A percentile compares a stretch with the other conserved stretches of the same genome.
Conservation (phyloP, 2,888 invertebrate species). For the Laspeyria flexula region DNA sequence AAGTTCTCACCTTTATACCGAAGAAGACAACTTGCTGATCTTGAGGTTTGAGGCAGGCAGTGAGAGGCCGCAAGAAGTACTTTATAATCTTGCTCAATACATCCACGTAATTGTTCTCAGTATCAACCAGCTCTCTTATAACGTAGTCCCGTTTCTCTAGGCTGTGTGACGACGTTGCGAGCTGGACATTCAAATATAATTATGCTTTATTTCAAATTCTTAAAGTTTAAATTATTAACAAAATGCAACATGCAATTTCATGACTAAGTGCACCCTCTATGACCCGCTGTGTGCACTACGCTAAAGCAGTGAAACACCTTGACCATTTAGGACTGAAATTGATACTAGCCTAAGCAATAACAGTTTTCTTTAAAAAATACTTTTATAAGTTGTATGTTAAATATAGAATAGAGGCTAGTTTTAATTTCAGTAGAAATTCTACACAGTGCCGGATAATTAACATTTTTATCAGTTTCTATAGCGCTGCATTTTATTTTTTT, state of each 20-base stretch:
- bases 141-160: slow-evolving; percentile 97
- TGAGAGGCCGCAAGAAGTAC: slow-evolving; percentile 92
- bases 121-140: slow-evolving; percentile 97
- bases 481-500: slow-evolving; percentile 1
- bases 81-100: slow-evolving; percentile 94
- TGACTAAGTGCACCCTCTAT: slow-evolving; percentile 2
- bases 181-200: slow-evolving; percentile 53
- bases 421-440: neutral
- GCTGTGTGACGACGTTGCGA: slow-evolving; percentile 85
- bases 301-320: slow-evolving; percentile 3
- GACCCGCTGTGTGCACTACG: slow-evolving; percentile 11
- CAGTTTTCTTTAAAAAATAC: neutral
- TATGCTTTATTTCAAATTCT: neutral
- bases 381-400: neutral
- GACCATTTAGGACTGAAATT: neutral
- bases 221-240: neutral
- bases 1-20: slow-evolving; percentile 91
- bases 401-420: neutral
- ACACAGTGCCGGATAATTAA: neutral
- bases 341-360: neutral
- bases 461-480: slow-evolving; percentile 3
- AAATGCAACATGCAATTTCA: slow-evolving; percentile 8
- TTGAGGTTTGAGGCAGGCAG: slow-evolving; percentile 89
- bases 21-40: slow-evolving; percentile 94
- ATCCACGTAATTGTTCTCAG: slow-evolving; percentile 98